Percentiles rank a stretch among this genome's conserved stretches.
phyloP scores from a whole-genome alignment of 2,797 vertebrate genomes.

The Eulemur mongoz region DNA sequence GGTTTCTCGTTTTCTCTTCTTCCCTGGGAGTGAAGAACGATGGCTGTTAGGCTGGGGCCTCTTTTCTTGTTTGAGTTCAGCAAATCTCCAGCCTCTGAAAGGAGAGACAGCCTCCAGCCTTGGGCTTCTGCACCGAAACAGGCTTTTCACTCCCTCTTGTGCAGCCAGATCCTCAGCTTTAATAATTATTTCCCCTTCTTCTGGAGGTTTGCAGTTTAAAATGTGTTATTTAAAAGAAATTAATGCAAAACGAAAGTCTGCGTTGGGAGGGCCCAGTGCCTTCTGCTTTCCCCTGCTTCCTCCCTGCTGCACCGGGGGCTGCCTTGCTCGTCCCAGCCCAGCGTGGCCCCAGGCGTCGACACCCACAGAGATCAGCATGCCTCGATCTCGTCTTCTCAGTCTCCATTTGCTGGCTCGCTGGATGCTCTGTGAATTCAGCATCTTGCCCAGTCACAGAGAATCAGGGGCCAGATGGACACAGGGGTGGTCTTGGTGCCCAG shows the following conservation, averaged over 20 bases:
- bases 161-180: not conserved
- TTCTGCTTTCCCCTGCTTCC: not conserved
- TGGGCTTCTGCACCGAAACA: not conserved
- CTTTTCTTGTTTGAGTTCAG: constrained; percentile 32
- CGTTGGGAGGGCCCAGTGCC: not conserved
- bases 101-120: not conserved
- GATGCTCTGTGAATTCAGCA: not conserved
- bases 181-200: not conserved
- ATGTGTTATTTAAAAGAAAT: constrained; percentile 46
- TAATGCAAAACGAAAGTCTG: constrained; percentile 3
- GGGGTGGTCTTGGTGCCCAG: not conserved
- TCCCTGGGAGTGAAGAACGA: not conserved
- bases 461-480: constrained; percentile 3
- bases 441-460: not conserved
- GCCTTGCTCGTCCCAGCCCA: not conserved
- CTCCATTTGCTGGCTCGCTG: not conserved
- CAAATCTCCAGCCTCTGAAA: constrained; percentile 32
- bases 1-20: constrained; percentile 40
- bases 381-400: constrained; percentile 15
- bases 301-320: not conserved
- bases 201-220: not conserved
- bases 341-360: not conserved
- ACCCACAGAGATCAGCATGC: not conserved
- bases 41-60: not conserved
- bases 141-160: not conserved